Percentiles rank a stretch among this genome's conserved stretches.
Evolutionary conservation across 2,797 vertebrate species (phyloP).

Genomic region (Spinus pinus): DNA sequence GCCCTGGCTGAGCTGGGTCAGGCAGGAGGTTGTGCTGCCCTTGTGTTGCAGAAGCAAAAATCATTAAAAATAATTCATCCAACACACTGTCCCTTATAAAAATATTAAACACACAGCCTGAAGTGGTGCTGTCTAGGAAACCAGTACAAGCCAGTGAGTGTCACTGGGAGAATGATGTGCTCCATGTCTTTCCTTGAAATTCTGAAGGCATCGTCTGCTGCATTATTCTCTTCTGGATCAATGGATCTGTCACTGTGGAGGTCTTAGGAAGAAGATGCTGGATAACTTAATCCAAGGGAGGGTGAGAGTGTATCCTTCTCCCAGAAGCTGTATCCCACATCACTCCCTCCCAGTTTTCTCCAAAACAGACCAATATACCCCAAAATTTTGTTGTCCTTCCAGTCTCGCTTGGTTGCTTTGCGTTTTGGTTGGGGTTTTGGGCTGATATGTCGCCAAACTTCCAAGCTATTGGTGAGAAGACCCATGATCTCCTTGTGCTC

Average conservation of each 20-base stretch:
- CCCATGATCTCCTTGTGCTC: neutral
- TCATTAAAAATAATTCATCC: rapidly evolving
- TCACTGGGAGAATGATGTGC: neutral
- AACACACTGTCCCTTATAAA: neutral
- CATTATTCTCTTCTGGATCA: neutral
- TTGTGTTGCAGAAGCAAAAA: neutral
- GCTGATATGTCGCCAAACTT: rapidly evolving
- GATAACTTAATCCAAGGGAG: neutral
- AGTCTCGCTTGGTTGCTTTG: neutral
- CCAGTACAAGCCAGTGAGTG: neutral
- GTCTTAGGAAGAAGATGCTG: neutral
- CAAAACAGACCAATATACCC: neutral
- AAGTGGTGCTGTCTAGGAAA: neutral
- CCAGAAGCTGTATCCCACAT: neutral
- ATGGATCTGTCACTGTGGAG: neutral
- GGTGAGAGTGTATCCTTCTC: neutral
- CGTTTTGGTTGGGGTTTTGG: neutral
- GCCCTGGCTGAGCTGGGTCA: neutral
- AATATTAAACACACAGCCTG: neutral
- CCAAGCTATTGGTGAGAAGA: neutral
- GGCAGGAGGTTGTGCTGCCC: neutral
- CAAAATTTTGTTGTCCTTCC: neutral
- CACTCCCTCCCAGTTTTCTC: neutral
- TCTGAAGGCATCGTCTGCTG: neutral
- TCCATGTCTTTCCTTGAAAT: neutral